Evolutionary conservation across 1,140 invertebrate species (phyloP).

Genomic region (Papilio glaucus): DNA sequence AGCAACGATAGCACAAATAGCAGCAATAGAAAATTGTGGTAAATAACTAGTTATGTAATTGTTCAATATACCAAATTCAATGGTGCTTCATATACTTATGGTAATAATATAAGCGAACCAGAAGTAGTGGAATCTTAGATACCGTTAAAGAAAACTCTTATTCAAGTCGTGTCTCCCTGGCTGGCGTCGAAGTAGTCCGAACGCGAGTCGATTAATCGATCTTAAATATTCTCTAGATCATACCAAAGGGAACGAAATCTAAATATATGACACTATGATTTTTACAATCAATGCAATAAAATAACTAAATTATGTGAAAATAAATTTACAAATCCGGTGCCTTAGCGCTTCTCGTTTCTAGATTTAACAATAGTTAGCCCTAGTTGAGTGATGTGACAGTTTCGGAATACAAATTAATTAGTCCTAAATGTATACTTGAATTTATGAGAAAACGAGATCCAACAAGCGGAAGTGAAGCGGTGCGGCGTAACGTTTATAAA

Average conservation of each 20-base stretch:
- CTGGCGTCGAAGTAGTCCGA: conserved; percentile 21
- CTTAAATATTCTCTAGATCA: neutral
- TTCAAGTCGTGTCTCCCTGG: neutral
- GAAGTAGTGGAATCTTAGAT: conserved; percentile 21
- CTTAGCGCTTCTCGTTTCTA: conserved; percentile 37
- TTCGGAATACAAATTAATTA: conserved; percentile 4
- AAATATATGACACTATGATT: conserved; percentile 3
- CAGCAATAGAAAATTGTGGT: conserved; percentile 30
- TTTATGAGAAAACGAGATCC: neutral
- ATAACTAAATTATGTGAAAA: conserved; percentile 6
- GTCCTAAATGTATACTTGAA: neutral
- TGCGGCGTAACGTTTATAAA: neutral
- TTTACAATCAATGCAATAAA: conserved; percentile 34
- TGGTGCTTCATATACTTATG: conserved; percentile 39
- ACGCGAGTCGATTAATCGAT: conserved; percentile 14
- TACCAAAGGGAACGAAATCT: conserved; percentile 29
- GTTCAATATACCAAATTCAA: conserved; percentile 39
- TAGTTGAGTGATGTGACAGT: conserved; percentile 21
- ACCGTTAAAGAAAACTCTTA: conserved; percentile 8
- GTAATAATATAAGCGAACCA: conserved; percentile 36
- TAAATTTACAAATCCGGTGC: conserved; percentile 36
- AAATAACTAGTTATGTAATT: conserved; percentile 37
- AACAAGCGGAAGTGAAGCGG: conserved; percentile 7
- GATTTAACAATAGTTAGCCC: conserved; percentile 29
- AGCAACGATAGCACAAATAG: conserved; percentile 38